Evolutionary conservation across 2,797 vertebrate genomes (phyloP), one percentile per base, ranked within the genome.

Genomic region (Hemitrygon akajei): DNA sequence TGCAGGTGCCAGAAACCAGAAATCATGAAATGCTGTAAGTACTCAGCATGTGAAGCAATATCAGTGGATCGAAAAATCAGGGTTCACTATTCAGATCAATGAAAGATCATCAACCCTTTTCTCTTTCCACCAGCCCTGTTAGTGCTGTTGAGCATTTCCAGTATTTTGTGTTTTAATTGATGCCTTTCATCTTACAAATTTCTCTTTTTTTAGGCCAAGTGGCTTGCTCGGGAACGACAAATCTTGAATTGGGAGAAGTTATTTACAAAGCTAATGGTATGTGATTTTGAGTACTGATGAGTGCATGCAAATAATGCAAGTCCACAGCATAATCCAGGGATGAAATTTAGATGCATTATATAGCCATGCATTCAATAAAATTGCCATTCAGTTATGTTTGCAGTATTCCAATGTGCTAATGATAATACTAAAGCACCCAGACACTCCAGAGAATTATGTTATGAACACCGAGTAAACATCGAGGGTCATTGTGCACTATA

Each of bases 171-270:
- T 16, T 71, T 71, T 71, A 16, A 71, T 71, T 71, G 20, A 71
- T 71, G 69, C 18, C 20, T 71, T 71, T 71, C 20, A 71, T 71
- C 69, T n/a, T 63, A 79, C 58, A 87, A 63, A 63, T 34, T 84
- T 93, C 80, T 93, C 22, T 69, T 73, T 69, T 27, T 73, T 92
- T 30, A 91, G 91, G 34, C 69, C 4, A 75, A 37, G 34, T 47
- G 93, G 76, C 22, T 81, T 80, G 75, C 75, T 93, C n/a, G 60
- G 76, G 75, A 93, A 69, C 58, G 60, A 0, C 93, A 58, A 20
- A 81, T 93, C 34, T n/a, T 79, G 93, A 81, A 93, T 30, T 93
- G 93, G 93, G 93, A 93, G 75, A 75, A 58, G 73, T 81, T 93
- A 16, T 77, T 80, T 77, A 16, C 30, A 34, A 93, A 93, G 76